Base-by-base conservation (phyloP, 2,888 invertebrate species). In the Julus scandinavius region DNA sequence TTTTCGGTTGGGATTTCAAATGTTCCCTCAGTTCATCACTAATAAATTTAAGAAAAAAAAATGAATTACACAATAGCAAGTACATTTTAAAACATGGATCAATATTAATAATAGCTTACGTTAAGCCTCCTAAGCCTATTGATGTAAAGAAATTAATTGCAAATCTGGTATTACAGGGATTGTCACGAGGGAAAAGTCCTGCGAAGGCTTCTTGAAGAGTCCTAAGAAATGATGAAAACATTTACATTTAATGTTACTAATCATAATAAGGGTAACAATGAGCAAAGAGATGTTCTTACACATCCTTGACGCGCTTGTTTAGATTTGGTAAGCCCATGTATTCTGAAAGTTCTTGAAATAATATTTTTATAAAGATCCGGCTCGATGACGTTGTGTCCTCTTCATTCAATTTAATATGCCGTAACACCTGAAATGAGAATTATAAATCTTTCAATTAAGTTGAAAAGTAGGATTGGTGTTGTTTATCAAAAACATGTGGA, bases 61-160 rank as follows among this genome's bases (percentile, higher is more conserved):
- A 58, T 85, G 87, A 86, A 88, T 88, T 50, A 54, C n/a, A 15
- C 88, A 80, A 72, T 4, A 45, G 20, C 58, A 72, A 49, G 5
- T 29, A 6, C 49, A 87, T 50, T 17, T n/a, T 85, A 88, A 49
- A 88, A 20, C 49, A 80, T 40, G 45, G 85, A 13, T 1, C 17
- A 29, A 20, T 86, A 85, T 7, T 15, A 4, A 15, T 89, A 49
- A 38, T 58, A 86, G 92, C 94, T 93, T 92, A 95, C 93, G 99
- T 99, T 1, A 99, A 93, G 0, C 98, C 99, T 88, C 99, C 99
- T 88, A 99, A 94, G 90, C 99, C 98, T 91, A 98, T 98, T 0
- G 98, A 97, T 0, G 98, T 98, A 92, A 99, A 99, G 93, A 98
- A 99, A 92, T 99, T 99, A 87, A 99, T 99, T 0, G 99, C 96